phyloP scores from a whole-genome alignment of 2,797 vertebrate species.

The Sebastes umbrosus region DNA sequence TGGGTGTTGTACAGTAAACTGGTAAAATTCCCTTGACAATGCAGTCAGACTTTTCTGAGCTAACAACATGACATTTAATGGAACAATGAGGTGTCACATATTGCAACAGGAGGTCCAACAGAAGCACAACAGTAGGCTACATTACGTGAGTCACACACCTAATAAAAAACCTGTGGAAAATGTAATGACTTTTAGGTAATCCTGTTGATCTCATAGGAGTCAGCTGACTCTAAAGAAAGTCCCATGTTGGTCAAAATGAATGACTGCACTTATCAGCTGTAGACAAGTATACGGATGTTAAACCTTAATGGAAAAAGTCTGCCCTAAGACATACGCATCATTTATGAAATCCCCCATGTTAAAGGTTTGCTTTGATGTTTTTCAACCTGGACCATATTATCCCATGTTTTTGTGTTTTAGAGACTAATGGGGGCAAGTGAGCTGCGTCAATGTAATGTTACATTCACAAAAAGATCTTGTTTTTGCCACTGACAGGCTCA shows the following conservation, averaged over 20 bases:
- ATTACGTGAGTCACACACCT: slow-evolving; percentile 46
- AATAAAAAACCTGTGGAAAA: slow-evolving; percentile 43
- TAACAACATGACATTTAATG: slow-evolving; percentile 9
- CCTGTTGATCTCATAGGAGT: slow-evolving; percentile 25
- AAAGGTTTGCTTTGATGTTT: too few relatives aligned
- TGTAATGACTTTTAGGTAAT: slow-evolving; percentile 36
- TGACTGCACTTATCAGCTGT: background rate
- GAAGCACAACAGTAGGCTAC: slow-evolving; percentile 29
- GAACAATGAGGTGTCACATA: slow-evolving; percentile 41
- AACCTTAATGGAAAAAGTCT: background rate
- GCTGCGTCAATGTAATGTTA: too few relatives aligned
- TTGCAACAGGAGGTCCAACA: slow-evolving; percentile 36
- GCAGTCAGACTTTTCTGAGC: background rate
- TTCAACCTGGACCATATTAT: too few relatives aligned
- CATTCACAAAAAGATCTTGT: too few relatives aligned
- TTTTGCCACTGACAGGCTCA: too few relatives aligned
- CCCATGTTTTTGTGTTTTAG: too few relatives aligned
- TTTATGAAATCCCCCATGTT: background rate
- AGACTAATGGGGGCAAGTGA: too few relatives aligned
- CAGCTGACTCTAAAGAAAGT: slow-evolving; percentile 23
- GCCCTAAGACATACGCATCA: background rate
- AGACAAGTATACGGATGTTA: background rate
- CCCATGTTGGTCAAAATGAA: background rate
- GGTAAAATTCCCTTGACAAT: background rate
- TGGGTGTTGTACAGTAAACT: background rate